Evolutionary conservation across 2,888 invertebrate species (phyloP), one percentile per base, ranked within the genome.

Genomic region (Arrhopalites spinosus): DNA sequence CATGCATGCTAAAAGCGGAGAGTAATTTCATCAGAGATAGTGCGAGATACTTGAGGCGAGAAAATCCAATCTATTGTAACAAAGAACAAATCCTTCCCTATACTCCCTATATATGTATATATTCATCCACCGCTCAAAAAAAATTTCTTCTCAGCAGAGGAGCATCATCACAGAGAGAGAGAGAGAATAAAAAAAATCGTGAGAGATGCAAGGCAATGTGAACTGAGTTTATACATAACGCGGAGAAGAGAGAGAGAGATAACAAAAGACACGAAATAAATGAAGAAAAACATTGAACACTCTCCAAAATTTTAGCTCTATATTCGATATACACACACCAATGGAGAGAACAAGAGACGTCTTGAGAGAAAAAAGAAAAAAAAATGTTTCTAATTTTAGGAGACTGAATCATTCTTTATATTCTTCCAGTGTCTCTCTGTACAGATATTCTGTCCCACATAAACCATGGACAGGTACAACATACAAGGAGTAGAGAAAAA

Each of bases 11-110:
- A 70, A 56, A 70, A 27, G 69, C 50, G 47, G 69, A 69, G 56
- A 69, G 56, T 69, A 68, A 68, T 68, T 68, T 68, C 50, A 69
- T 70, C 20, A 56, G 53, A 70, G 70, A 70, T 56, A 70, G 68
- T 68, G 47, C 20, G 47, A 70, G 70, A 70, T 56, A 70, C 70
- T 70, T 70, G 70, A 70, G 70, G 70, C 70, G 70, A 70, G 70
- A 70, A 50, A 70, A 70, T 70, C 70, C 70, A 70, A 70, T 70
- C 70, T 70, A 70, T 56, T 70, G 70, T 70, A 70, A 70, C 70
- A 56, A 70, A 70, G 56, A 67, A 36, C 30, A 64, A 66, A 59
- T 59, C 59, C 59, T 1, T 15, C 59, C 23, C n/a, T n/a, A n/a
- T n/a, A n/a, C n/a, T 59, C 59, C 25, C 36, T 36, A 3, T 11